A percentile compares a stretch with the other conserved stretches of the same genome.
Conservation (phyloP, 2,113 vertebrate species). For the Macroglossus sobrinus region DNA sequence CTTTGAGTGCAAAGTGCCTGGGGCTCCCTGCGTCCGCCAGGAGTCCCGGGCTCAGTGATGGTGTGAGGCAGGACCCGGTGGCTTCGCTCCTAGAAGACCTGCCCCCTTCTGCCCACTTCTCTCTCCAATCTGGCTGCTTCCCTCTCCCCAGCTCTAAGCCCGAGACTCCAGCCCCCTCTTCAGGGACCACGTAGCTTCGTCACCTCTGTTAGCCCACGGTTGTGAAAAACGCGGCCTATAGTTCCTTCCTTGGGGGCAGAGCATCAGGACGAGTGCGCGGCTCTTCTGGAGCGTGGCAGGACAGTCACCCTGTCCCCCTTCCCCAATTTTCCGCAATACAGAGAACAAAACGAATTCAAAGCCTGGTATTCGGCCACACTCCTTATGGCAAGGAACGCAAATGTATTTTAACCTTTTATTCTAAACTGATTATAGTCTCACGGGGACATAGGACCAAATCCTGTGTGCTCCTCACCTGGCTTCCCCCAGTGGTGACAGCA, state of each 20-base stretch:
- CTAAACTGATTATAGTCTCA: neutral
- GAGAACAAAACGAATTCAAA: neutral
- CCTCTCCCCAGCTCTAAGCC: neutral
- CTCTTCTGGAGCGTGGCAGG: neutral
- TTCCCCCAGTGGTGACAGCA: fast-evolving
- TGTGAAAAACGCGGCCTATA: neutral
- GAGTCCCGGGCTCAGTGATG: neutral
- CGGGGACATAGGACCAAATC: no score
- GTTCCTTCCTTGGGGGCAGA: neutral
- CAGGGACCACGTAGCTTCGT: neutral
- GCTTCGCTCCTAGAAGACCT: neutral
- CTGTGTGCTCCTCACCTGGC: neutral
- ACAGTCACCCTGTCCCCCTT: no score
- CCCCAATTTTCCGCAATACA: neutral
- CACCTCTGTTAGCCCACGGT: neutral
- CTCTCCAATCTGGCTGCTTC: neutral
- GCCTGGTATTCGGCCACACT: neutral
- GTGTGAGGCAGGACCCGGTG: neutral
- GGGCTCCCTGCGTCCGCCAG: no score
- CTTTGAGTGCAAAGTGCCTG: neutral
- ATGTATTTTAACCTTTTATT: neutral
- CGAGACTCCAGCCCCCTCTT: neutral
- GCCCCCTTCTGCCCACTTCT: neutral
- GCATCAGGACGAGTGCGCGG: neutral
- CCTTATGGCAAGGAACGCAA: neutral